Evolutionary conservation across 2,888 invertebrate genomes (phyloP), one percentile per base, ranked within the genome.

Genomic region (Brachycybe producta): DNA sequence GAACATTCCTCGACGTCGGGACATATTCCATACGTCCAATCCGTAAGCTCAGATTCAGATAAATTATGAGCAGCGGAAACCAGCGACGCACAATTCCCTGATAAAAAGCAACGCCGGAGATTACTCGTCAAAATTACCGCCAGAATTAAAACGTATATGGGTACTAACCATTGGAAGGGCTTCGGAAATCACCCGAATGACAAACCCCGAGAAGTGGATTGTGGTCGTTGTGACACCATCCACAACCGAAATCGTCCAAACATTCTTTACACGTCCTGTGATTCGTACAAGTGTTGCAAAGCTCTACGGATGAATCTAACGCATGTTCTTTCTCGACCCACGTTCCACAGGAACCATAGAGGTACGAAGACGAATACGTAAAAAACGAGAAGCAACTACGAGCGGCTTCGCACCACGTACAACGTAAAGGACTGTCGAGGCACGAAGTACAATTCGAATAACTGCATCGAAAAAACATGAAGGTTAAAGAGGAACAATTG

Each of bases 371-470:
- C 5, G 90, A 90, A 67, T 92, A 92, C 1, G 91, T 86, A n/a
- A 88, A 84, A 67, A 94, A 92, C 57, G 88, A 84, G 65, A 94
- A 90, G 67, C 94, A 94, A 62, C 87, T 85, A 54, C 81, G 58
- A 0, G 85, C 85, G 23, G 88, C 85, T 64, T 90, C 87, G 66
- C 94, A 94, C 94, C 94, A 94, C 1, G 91, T 91, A 67, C 94
- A 94, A 53, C 88, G 77, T 23, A 86, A 86, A 42, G 78, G 78
- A 61, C 84, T 83, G 60, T 84, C 84, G 45, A 94, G 72, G 63
- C 94, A 94, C 48, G 57, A 58, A 1, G 58, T 51, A 53, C 68
- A 67, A 46, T 60, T 60, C 13, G 46, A 57, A 4, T 64, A 61
- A 28, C 65, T 65, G 55, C 5, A n/a, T n/a, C n/a, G n/a, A 56